phyloP scores from a whole-genome alignment of 2,888 invertebrate genomes.

The Leptarthrus brevirostris region DNA sequence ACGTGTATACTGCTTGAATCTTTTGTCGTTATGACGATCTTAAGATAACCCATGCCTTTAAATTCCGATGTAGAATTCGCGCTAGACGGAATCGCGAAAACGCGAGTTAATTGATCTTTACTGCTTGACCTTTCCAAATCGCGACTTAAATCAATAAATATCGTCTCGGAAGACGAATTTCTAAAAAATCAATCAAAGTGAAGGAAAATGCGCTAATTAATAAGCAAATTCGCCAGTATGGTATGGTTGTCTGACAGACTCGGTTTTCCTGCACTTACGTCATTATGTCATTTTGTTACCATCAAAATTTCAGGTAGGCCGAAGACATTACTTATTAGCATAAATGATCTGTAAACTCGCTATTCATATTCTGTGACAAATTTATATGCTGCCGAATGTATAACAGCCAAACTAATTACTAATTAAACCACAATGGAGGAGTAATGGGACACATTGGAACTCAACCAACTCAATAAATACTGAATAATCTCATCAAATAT shows the following conservation, averaged over 20 bases:
- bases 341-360: neutral
- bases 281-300: neutral
- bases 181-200: neutral
- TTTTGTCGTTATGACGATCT: neutral
- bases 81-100: neutral
- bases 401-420: neutral
- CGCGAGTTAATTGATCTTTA: conserved; percentile 15
- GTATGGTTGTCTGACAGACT: neutral
- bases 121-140: conserved; percentile 18
- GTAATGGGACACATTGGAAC: neutral
- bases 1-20: too few species aligned
- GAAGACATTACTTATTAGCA: neutral
- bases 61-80: neutral
- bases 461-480: neutral
- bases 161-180: conserved; percentile 5
- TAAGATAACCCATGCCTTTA: neutral
- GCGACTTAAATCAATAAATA: conserved; percentile 21
- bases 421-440: neutral
- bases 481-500: neutral
- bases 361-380: neutral
- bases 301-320: too few species aligned
- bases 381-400: neutral
- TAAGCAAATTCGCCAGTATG: conserved; percentile 1
- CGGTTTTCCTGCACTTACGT: neutral
- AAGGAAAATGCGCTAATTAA: conserved; percentile 31